Conservation (phyloP, 2,888 invertebrate species). For the Andrena bicolor region DNA sequence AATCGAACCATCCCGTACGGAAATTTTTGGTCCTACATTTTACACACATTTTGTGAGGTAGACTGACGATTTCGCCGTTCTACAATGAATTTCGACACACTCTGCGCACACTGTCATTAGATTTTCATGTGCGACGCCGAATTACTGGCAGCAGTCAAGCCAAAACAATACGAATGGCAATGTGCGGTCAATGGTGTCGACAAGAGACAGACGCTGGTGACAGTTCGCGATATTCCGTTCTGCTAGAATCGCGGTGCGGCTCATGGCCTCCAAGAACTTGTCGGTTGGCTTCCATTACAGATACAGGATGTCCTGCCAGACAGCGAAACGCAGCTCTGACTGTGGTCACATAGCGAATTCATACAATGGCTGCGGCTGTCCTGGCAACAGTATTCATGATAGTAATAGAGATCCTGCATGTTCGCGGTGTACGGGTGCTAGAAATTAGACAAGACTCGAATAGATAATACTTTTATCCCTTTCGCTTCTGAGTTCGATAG, state of each 20-base stretch:
- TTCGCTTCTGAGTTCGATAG: background rate
- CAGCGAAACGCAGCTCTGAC: slow-evolving; percentile 42
- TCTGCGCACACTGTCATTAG: slow-evolving; percentile 40
- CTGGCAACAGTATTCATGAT: slow-evolving; percentile 31
- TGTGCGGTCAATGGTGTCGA: slow-evolving; percentile 69
- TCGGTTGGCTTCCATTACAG: slow-evolving; percentile 69
- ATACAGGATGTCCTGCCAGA: slow-evolving; percentile 42
- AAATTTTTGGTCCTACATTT: too few relatives aligned
- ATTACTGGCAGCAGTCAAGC: slow-evolving; percentile 62
- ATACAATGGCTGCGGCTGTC: slow-evolving; percentile 53
- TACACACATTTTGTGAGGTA: too few relatives aligned
- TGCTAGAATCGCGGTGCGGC: slow-evolving; percentile 55
- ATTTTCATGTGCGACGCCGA: slow-evolving; percentile 40
- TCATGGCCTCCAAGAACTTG: slow-evolving; percentile 72
- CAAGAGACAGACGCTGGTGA: slow-evolving; percentile 62
- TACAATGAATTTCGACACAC: background rate
- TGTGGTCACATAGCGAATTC: slow-evolving; percentile 60
- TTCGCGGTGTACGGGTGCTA: background rate
- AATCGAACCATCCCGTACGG: rapidly evolving
- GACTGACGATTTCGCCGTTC: background rate
- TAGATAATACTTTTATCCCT: slow-evolving; percentile 28
- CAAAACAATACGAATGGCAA: slow-evolving; percentile 75
- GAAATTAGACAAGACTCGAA: background rate
- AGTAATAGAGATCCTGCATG: slow-evolving; percentile 30
- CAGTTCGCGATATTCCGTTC: slow-evolving; percentile 74